Evolutionary conservation across 2,888 invertebrate species (phyloP).

Genomic region (Alloplasta piceator): DNA sequence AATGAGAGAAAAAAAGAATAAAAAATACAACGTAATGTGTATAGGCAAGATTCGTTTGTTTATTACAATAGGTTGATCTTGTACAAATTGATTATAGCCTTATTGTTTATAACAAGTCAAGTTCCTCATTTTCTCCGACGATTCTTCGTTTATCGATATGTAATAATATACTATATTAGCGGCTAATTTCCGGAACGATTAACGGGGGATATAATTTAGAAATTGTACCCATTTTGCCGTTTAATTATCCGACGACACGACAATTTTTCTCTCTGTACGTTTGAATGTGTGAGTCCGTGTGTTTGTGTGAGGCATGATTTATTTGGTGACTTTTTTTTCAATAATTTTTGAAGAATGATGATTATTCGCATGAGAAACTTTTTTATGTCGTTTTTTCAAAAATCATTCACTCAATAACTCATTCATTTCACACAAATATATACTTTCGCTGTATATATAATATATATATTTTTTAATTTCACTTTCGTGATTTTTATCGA

Average conservation of each 20-base stretch:
- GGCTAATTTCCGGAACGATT: conserved; percentile 74
- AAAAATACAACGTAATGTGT: neutral
- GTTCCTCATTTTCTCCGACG: conserved; percentile 70
- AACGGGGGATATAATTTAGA: conserved; percentile 73
- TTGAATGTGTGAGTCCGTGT: neutral
- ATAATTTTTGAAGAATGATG: conserved; percentile 43
- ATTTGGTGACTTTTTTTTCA: conserved; percentile 37
- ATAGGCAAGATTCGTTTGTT: conserved; percentile 79
- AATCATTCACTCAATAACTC: conserved; percentile 30
- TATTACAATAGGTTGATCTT: conserved; percentile 82
- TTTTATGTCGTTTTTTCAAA: conserved; percentile 25
- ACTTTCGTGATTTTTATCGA: conserved; percentile 55
- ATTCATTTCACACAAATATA: conserved; percentile 46
- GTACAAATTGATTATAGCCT: conserved; percentile 82
- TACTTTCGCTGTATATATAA: conserved; percentile 49
- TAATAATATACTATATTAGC: conserved; percentile 78
- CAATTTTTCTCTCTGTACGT: conserved; percentile 34
- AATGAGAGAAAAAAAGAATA: neutral
- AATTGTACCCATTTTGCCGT: conserved; percentile 75
- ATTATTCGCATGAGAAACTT: conserved; percentile 39
- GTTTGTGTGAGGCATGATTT: conserved; percentile 48
- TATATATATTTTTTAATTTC: conserved; percentile 43
- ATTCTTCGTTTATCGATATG: conserved; percentile 70
- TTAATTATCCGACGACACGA: conserved; percentile 65
- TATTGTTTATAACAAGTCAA: conserved; percentile 80